These are phyloP conservation scores for Ceratotherium simum DNA, from an alignment of 2,113 vertebrate genomes.

Conservation along the genomic window DNA sequence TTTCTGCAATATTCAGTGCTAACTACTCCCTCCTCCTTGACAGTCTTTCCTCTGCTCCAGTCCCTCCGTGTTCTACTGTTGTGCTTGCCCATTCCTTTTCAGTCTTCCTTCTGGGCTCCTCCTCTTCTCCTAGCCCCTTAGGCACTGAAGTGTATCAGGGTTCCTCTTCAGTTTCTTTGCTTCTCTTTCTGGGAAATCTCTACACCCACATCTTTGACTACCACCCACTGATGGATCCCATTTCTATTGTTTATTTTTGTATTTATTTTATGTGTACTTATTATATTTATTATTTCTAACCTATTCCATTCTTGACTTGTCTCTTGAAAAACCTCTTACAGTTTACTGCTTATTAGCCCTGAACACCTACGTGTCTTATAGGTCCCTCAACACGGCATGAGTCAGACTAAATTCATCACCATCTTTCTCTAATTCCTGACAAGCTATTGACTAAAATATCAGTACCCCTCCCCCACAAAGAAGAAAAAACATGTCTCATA, in stretches of 20 bases:
- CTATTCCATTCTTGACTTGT: background rate
- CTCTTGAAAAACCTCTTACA: background rate
- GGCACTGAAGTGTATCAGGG: too few relatives aligned
- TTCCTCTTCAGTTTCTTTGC: background rate
- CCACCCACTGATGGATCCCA: background rate
- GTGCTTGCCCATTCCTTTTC: background rate
- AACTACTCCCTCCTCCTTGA: fast-evolving
- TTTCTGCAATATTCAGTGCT: background rate
- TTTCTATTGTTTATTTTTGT: background rate
- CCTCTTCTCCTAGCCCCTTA: background rate
- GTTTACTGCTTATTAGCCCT: background rate
- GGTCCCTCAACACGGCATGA: background rate
- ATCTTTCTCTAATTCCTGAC: background rate
- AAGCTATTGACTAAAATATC: background rate
- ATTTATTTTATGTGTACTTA: background rate
- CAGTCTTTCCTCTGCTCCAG: background rate
- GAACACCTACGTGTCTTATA: background rate
- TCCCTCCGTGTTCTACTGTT: background rate
- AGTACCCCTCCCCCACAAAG: background rate
- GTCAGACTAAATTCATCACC: background rate
- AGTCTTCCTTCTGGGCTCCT: background rate
- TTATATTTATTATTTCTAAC: background rate
- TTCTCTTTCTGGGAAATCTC: background rate
- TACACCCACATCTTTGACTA: background rate
- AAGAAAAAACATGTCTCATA: background rate